Conservation (phyloP, 2,888 invertebrate genomes). For the Acanthosoma haemorrhoidale region DNA sequence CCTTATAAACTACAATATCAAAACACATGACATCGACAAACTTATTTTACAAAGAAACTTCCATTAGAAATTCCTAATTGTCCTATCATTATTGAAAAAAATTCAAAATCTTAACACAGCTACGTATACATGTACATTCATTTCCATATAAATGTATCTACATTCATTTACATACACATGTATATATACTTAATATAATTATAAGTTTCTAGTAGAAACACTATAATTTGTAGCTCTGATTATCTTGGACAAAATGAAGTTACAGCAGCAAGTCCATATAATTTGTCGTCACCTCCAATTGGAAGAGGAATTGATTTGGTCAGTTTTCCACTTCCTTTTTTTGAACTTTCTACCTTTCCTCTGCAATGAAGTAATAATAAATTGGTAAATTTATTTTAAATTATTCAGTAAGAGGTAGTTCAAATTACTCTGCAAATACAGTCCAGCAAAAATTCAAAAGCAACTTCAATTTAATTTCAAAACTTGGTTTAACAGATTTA, state of each 20-base stretch:
- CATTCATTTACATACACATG: neutral
- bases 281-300: slow-evolving; percentile 76
- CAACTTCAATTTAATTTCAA: too few species aligned
- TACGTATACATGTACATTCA: neutral
- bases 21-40: too few species aligned
- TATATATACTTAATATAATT: neutral
- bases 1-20: too few species aligned
- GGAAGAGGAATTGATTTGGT: slow-evolving; percentile 63
- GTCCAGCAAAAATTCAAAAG: too few species aligned
- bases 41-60: too few species aligned
- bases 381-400: too few species aligned
- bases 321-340: slow-evolving; percentile 51
- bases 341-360: slow-evolving; percentile 70
- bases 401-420: too few species aligned
- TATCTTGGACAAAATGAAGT: slow-evolving; percentile 60
- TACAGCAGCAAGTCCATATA: slow-evolving; percentile 84
- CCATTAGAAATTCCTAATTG: too few species aligned
- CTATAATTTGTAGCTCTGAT: neutral
- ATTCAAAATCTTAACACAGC: neutral
- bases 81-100: too few species aligned
- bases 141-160: neutral
- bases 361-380: too few species aligned
- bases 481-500: too few species aligned
- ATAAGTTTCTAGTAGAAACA: neutral
- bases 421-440: too few species aligned